These are phyloP conservation scores for Auanema freiburgensis DNA, from an alignment of 2,888 invertebrate genomes.

Conservation along the genomic window DNA sequence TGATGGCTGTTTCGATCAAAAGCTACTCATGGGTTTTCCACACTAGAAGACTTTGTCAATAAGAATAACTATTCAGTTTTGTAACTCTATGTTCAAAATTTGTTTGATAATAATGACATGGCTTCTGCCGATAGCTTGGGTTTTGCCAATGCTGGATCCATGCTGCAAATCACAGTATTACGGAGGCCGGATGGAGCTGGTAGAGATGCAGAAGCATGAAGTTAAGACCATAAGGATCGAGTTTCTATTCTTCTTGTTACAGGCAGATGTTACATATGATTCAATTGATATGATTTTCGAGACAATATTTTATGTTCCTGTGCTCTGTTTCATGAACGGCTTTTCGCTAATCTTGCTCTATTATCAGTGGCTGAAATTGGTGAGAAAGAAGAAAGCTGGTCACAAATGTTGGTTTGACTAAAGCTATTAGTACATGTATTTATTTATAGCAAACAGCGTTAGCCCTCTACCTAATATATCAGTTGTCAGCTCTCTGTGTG, in stretches of 20 bases:
- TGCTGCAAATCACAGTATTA: slow-evolving; percentile 20
- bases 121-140: slow-evolving; percentile 17
- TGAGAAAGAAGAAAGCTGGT: slow-evolving; percentile 1
- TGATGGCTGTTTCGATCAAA: slow-evolving; percentile 14
- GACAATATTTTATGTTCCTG: slow-evolving; percentile 19
- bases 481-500: too few species aligned
- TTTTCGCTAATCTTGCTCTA: slow-evolving; percentile 19
- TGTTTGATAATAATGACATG: slow-evolving; percentile 20
- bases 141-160: slow-evolving; percentile 19
- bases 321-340: slow-evolving; percentile 15
- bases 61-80: slow-evolving; percentile 15
- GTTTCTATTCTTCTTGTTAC: not conserved
- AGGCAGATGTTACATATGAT: slow-evolving; percentile 18
- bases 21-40: slow-evolving; percentile 18
- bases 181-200: slow-evolving; percentile 18
- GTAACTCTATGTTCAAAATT: slow-evolving; percentile 22
- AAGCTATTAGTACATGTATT: too few species aligned
- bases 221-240: not conserved
- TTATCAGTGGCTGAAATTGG: slow-evolving; percentile 11
- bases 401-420: not conserved
- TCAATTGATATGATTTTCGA: slow-evolving; percentile 22
- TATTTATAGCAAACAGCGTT: too few species aligned
- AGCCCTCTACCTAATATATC: too few species aligned
- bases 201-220: slow-evolving; percentile 16
- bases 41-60: not conserved